Percentiles rank a stretch among this genome's conserved stretches.
Conservation (phyloP, 2,113 vertebrate species). For the Lethenteron camtschaticum region DNA sequence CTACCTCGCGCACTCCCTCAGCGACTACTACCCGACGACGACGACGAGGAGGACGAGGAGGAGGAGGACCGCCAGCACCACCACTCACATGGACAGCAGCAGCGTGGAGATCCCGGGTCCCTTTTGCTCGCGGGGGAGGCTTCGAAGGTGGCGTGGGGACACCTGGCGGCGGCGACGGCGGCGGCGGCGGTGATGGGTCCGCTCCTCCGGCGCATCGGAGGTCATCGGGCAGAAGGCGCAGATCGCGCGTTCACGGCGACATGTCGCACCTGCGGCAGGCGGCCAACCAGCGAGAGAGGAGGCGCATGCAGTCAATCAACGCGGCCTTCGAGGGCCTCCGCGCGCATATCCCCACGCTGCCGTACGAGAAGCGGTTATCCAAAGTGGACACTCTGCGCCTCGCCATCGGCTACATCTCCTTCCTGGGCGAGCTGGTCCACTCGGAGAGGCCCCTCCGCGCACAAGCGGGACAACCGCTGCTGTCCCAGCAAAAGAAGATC, state of each 20-base stretch:
- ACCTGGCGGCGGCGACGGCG: not conserved
- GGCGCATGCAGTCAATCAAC: constrained; percentile 84
- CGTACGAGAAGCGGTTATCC: constrained; percentile 81
- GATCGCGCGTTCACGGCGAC: not conserved
- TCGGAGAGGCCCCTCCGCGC: not conserved
- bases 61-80: too few species aligned
- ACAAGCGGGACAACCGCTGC: not conserved
- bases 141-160: not conserved
- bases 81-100: too few species aligned
- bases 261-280: constrained; percentile 49
- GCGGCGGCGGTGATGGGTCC: not conserved
- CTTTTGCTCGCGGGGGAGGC: not conserved
- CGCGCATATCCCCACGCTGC: constrained; percentile 77
- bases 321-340: constrained; percentile 80
- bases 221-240: not conserved
- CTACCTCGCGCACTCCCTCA: not conserved
- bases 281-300: constrained; percentile 74
- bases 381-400: constrained; percentile 78
- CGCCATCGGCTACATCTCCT: constrained; percentile 86
- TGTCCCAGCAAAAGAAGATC: not conserved
- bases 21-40: not conserved
- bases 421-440: constrained; percentile 66
- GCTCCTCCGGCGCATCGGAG: not conserved
- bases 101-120: too few species aligned
- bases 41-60: not conserved